Base-by-base conservation (phyloP, 2,797 vertebrate species). In the Anisognathus igniventris region DNA sequence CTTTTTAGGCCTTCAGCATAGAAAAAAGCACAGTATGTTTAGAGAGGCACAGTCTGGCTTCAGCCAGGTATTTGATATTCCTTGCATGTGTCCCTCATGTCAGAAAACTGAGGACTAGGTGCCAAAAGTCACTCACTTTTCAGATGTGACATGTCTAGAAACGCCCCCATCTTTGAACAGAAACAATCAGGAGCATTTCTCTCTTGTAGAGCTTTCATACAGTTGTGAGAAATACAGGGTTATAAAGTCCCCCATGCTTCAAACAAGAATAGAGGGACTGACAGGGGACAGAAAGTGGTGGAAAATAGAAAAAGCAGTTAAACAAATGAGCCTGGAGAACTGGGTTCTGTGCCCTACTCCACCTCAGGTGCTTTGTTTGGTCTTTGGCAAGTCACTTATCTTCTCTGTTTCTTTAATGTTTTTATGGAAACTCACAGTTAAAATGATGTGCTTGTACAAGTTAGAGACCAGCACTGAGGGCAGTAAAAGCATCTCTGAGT, bases 41-140 rank as follows among this genome's bases (percentile, higher is more conserved):
- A 31, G 39, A 93, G 62, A 65, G 73, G 2, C 4, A 5, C 24
- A 67, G 71, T 31, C 54, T 51, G 73, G 65, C 47, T 95, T 84
- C 87, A 92, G 64, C 51, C 77, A 40, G 0, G 6, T 35, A 53
- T 66, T 96, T 96, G 82, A 86, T 93, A 95, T 91, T 95, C 91
- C 81, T 92, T 77, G 74, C 90, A 76, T 94, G 76, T 33, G 51
- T 76, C 73, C 35, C 90, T 92, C 66, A n/a, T 90, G 88, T 68
- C 93, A 95, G 92, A 92, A 96, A 92, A 82, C 57, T 14, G 80
- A 84, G 92, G 68, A 90, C 86, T 68, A n/a, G 42, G 86, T 86
- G 78, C 78, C 95, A 89, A 44, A 95, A 97, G 91, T 95, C 95
- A 89, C 70, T 96, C 95, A 70, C 90, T 92, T 96, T 89, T 94